These are phyloP conservation scores for Germaria angustata DNA, from an alignment of 2,888 invertebrate species.

Conservation along the genomic window DNA sequence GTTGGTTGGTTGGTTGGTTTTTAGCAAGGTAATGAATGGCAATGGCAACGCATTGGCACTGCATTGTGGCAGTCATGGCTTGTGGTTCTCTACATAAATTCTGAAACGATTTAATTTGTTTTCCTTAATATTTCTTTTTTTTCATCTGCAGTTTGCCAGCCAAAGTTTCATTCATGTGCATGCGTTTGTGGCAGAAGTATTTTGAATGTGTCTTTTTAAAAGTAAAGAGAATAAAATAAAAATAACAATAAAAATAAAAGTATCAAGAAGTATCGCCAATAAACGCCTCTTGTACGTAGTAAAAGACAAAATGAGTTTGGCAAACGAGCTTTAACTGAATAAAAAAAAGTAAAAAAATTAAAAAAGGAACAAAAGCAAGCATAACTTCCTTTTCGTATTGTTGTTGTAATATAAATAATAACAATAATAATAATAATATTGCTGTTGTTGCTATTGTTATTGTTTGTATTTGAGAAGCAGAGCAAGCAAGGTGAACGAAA, in stretches of 20 bases:
- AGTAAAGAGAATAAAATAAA: neutral
- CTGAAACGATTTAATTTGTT: conserved; percentile 67
- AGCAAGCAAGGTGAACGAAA: conserved; percentile 70
- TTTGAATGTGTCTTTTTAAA: conserved; percentile 53
- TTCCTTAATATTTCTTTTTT: conserved; percentile 39
- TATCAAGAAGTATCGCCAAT: conserved; percentile 64
- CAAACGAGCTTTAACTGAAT: conserved; percentile 42
- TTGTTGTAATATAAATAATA: conserved; percentile 6
- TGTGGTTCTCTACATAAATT: conserved; percentile 63
- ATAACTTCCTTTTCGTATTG: conserved; percentile 46
- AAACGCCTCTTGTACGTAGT: conserved; percentile 62
- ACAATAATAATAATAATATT: neutral
- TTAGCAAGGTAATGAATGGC: conserved; percentile 42
- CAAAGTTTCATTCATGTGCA: conserved; percentile 34
- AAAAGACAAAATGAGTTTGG: conserved; percentile 62
- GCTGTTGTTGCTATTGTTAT: conserved; percentile 1
- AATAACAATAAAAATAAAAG: conserved; percentile 36
- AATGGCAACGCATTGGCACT: conserved; percentile 50
- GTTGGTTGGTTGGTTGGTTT: neutral
- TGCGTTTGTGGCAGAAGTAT: conserved; percentile 19
- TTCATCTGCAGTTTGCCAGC: conserved; percentile 42
- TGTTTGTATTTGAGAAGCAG: conserved; percentile 2
- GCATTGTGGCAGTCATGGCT: conserved; percentile 58
- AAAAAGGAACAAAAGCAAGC: too few relatives aligned
- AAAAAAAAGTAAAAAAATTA: too few relatives aligned